These are phyloP conservation scores for Tetragnatha versicolor DNA, from an alignment of 1,140 invertebrate genomes.

Conservation along the genomic window DNA sequence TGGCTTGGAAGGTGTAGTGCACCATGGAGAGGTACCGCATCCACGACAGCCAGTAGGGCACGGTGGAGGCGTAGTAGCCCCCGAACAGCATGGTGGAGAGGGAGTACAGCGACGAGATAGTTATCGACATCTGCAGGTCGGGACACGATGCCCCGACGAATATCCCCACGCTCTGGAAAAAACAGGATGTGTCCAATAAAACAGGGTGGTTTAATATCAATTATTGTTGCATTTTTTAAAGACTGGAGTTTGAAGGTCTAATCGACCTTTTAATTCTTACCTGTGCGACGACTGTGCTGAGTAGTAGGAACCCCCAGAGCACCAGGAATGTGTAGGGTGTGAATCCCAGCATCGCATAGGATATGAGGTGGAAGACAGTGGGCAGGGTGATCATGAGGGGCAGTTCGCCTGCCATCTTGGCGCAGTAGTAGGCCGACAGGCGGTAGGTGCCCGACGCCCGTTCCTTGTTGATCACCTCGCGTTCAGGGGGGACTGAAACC, in stretches of 20 bases:
- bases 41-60: slow-evolving; percentile 80
- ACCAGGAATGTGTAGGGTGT: slow-evolving; percentile 71
- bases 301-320: slow-evolving; percentile 75
- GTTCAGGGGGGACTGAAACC: slow-evolving; percentile 73
- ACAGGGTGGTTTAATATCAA: background rate
- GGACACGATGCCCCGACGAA: slow-evolving; percentile 82
- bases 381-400: slow-evolving; percentile 80
- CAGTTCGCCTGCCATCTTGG: slow-evolving; percentile 84
- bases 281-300: slow-evolving; percentile 80
- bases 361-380: slow-evolving; percentile 79
- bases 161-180: slow-evolving; percentile 71
- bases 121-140: slow-evolving; percentile 81
- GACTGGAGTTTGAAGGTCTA: background rate
- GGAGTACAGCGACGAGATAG: slow-evolving; percentile 80
- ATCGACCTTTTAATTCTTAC: slow-evolving; percentile 60
- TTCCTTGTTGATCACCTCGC: slow-evolving; percentile 84
- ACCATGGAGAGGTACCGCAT: slow-evolving; percentile 78
- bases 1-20: slow-evolving; percentile 86
- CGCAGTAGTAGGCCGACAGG: slow-evolving; percentile 83
- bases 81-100: slow-evolving; percentile 82
- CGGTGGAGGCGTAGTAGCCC: slow-evolving; percentile 79
- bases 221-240: background rate
- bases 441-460: slow-evolving; percentile 80
- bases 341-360: slow-evolving; percentile 78
- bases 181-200: background rate